Conservation (phyloP, 1,140 invertebrate genomes). For the Euura lappo region DNA sequence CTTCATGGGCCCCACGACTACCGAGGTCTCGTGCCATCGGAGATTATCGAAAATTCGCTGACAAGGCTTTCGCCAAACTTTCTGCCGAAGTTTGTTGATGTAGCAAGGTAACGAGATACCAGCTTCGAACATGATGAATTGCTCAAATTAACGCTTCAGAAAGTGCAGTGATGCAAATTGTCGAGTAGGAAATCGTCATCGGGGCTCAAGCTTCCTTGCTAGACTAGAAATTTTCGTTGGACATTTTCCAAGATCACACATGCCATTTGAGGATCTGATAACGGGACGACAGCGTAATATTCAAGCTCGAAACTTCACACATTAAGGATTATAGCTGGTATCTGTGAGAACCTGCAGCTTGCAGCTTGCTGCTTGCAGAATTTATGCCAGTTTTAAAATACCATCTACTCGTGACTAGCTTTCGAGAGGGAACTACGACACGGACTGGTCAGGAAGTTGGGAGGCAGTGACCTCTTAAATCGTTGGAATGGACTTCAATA, state of each 20-base stretch:
- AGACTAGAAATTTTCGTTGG: too few relatives aligned
- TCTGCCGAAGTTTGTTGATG: background rate
- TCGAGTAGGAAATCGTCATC: background rate
- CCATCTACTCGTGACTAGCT: background rate
- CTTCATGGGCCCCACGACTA: background rate
- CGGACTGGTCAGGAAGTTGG: background rate
- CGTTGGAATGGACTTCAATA: background rate
- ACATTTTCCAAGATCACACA: too few relatives aligned
- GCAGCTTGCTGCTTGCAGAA: background rate
- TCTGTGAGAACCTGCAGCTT: background rate
- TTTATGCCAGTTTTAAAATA: constrained; percentile 1
- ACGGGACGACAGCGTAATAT: background rate
- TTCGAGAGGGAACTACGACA: background rate
- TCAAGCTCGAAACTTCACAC: background rate
- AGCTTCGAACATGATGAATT: background rate
- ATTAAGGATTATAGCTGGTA: background rate
- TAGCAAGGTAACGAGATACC: background rate
- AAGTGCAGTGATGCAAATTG: background rate
- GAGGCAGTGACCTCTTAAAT: constrained; percentile 5
- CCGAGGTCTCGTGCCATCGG: background rate
- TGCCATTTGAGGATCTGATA: background rate
- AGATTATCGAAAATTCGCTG: background rate
- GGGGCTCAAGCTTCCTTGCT: background rate
- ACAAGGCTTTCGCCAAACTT: background rate
- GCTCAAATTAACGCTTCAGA: background rate